These are phyloP conservation scores for Prunella himalayana DNA, from an alignment of 2,113 vertebrate genomes.

Conservation along the genomic window DNA sequence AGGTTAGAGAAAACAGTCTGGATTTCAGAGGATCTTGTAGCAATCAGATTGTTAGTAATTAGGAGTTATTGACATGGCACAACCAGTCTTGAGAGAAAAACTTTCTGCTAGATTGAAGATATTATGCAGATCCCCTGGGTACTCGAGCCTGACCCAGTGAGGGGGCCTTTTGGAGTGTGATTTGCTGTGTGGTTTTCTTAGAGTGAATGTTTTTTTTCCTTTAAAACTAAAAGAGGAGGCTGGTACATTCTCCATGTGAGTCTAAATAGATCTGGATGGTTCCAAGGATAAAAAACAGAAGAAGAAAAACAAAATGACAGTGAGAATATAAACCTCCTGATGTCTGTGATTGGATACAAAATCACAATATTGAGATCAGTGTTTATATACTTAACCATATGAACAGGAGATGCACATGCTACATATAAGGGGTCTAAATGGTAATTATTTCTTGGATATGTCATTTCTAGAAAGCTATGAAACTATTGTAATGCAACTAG, in stretches of 20 bases:
- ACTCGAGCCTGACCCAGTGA: not conserved
- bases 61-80: not conserved
- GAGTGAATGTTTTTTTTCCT: not conserved
- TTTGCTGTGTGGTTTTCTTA: not conserved
- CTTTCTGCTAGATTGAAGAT: not conserved
- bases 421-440: fast-evolving
- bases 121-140: not conserved
- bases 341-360: not conserved
- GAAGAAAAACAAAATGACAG: not conserved
- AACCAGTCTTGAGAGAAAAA: not conserved
- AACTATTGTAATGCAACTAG: fast-evolving
- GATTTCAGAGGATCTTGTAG: not conserved
- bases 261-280: not conserved
- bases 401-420: not conserved
- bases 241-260: not conserved
- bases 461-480: not conserved
- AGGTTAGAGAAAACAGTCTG: not conserved
- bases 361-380: fast-evolving
- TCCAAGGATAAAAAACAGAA: not conserved
- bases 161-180: not conserved
- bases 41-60: not conserved
- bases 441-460: not conserved
- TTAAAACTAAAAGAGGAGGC: not conserved
- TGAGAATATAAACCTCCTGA: not conserved
- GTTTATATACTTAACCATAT: not conserved